Conservation (phyloP, 1,140 invertebrate species). For the Acromyrmex charruanus region DNA sequence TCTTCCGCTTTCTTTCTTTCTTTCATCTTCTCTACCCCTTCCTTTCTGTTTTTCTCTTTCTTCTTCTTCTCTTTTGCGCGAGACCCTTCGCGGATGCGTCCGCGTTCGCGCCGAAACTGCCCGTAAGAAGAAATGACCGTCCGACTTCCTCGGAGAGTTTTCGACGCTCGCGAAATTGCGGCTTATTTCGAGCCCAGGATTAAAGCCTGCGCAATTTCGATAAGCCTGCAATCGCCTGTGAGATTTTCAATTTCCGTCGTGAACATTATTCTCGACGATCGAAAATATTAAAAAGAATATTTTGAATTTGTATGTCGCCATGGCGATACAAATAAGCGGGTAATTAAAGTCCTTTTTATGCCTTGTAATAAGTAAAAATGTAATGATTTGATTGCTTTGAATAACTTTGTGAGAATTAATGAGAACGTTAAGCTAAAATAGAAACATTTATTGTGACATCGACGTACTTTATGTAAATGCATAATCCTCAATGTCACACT, state of each 20-base stretch:
- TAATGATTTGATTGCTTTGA: background rate
- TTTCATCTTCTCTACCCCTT: background rate
- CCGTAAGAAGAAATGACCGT: background rate
- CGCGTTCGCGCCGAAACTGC: constrained; percentile 16
- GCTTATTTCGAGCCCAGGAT: background rate
- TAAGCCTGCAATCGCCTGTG: background rate
- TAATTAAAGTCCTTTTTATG: constrained; percentile 5
- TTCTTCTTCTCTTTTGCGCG: background rate
- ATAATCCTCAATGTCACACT: constrained; percentile 18
- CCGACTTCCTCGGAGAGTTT: constrained; percentile 19
- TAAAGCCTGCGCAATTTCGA: constrained; percentile 23
- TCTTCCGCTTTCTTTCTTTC: background rate
- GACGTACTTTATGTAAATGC: constrained; percentile 27
- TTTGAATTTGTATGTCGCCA: background rate
- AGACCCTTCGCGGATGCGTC: constrained; percentile 12
- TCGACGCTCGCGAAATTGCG: constrained; percentile 32
- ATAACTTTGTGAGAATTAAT: background rate
- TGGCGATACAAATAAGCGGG: background rate
- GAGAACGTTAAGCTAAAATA: background rate
- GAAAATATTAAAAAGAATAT: background rate
- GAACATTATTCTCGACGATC: background rate
- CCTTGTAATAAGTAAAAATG: background rate
- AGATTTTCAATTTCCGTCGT: constrained; percentile 22
- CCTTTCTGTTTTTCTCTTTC: background rate
- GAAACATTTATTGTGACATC: background rate